Evolutionary conservation across 1,140 invertebrate species (phyloP).

Genomic region (Bombus ignitus): DNA sequence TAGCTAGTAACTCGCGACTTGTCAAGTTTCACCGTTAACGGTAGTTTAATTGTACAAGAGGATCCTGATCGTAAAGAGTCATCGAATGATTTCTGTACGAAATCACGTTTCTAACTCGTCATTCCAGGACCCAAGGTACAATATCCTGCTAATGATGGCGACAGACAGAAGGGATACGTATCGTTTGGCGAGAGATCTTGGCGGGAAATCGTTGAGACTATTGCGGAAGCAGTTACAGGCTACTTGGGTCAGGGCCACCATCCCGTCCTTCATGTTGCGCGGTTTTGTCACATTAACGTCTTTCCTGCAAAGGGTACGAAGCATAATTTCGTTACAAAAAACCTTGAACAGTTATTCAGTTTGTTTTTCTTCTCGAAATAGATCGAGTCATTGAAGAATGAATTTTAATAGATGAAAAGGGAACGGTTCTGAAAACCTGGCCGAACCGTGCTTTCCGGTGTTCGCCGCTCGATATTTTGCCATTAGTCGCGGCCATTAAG

Average conservation of each 20-base stretch:
- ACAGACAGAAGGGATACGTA: constrained; percentile 78
- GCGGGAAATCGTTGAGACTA: constrained; percentile 83
- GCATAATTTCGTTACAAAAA: background rate
- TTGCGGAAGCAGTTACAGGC: constrained; percentile 87
- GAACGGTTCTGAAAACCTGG: background rate
- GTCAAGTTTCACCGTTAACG: background rate
- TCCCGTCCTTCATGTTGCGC: constrained; percentile 90
- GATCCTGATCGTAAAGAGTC: too few species aligned
- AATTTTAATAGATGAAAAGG: background rate
- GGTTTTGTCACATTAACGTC: constrained; percentile 90
- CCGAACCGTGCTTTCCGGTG: background rate
- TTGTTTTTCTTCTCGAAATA: background rate
- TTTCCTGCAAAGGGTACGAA: constrained; percentile 89
- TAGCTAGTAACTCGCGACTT: background rate
- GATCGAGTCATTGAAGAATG: background rate
- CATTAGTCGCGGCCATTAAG: constrained; percentile 64
- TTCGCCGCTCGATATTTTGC: constrained; percentile 24
- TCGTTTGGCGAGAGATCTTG: constrained; percentile 77
- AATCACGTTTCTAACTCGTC: background rate
- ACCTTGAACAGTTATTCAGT: background rate
- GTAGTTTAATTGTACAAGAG: background rate
- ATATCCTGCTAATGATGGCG: constrained; percentile 81
- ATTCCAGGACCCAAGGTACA: constrained; percentile 83
- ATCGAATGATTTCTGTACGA: background rate
- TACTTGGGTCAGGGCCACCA: constrained; percentile 87